A percentile compares a stretch with the other conserved stretches of the same genome.
These are phyloP conservation scores for Drosophila fuyamai DNA, from an alignment of 1,140 invertebrate species.

Conservation along the genomic window DNA sequence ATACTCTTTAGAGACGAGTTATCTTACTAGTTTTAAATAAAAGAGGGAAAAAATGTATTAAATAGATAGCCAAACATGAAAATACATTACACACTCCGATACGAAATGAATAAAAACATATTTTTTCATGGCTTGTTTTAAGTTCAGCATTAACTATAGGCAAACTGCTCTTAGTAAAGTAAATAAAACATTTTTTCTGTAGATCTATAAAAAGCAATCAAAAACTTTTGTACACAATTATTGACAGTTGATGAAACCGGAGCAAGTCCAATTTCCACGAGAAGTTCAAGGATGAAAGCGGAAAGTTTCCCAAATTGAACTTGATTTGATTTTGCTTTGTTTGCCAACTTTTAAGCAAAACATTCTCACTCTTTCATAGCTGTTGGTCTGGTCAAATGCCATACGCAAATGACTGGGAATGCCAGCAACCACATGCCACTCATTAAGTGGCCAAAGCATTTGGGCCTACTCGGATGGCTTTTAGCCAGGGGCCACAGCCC, in stretches of 20 bases:
- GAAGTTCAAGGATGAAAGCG: conserved; percentile 18
- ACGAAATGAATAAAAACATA: no score
- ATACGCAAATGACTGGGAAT: conserved; percentile 8
- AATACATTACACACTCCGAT: no score
- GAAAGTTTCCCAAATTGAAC: conserved; percentile 6
- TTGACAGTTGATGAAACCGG: conserved; percentile 5
- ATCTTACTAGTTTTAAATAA: no score
- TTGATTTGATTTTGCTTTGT: conserved; percentile 8
- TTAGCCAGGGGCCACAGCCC: conserved; percentile 12
- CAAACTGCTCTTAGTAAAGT: background rate
- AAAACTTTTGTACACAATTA: conserved; percentile 1
- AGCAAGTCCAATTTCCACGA: background rate
- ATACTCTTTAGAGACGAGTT: no score
- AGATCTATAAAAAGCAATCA: background rate
- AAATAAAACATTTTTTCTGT: background rate
- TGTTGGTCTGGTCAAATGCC: conserved; percentile 7
- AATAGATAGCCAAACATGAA: no score
- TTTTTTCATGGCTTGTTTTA: no score
- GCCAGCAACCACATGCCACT: conserved; percentile 30
- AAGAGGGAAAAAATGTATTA: no score
- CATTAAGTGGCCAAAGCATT: conserved; percentile 32
- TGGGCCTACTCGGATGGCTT: conserved; percentile 2
- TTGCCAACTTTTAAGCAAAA: background rate
- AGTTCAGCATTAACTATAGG: no score
- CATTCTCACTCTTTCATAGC: background rate